Evolutionary conservation across 2,113 vertebrate genomes (phyloP).

Genomic region (Riparia riparia): DNA sequence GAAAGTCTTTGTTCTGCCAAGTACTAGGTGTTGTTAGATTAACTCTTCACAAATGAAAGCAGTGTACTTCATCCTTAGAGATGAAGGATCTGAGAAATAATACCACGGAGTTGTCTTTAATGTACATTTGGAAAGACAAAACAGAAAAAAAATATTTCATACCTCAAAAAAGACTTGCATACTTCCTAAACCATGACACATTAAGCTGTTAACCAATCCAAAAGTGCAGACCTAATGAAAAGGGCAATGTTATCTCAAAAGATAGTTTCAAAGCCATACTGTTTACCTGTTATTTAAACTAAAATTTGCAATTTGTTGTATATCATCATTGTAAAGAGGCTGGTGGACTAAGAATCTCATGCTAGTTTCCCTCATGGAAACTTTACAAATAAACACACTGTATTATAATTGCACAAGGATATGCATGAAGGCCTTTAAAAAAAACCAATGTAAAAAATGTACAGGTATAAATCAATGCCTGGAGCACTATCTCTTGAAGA

Average conservation of each 20-base stretch:
- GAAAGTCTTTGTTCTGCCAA: background rate
- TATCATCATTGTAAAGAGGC: background rate
- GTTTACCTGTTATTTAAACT: background rate
- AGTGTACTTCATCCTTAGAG: background rate
- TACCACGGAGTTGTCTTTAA: background rate
- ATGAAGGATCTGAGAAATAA: background rate
- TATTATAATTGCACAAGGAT: background rate
- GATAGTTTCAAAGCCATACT: background rate
- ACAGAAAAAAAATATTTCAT: background rate
- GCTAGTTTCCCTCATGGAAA: background rate
- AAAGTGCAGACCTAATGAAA: background rate
- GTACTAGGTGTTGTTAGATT: background rate
- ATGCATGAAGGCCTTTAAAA: background rate
- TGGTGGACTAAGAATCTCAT: background rate
- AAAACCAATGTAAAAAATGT: background rate
- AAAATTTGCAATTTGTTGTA: background rate
- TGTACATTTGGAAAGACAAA: background rate
- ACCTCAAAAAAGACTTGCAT: background rate
- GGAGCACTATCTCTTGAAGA: background rate
- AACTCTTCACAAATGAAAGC: conserved; percentile 19
- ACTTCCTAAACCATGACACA: fast-evolving
- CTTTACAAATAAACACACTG: background rate
- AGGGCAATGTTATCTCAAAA: background rate
- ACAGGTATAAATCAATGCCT: background rate
- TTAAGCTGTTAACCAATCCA: background rate